These are phyloP conservation scores for Tylochromis polylepis DNA, from an alignment of 2,113 vertebrate genomes.

Conservation along the genomic window DNA sequence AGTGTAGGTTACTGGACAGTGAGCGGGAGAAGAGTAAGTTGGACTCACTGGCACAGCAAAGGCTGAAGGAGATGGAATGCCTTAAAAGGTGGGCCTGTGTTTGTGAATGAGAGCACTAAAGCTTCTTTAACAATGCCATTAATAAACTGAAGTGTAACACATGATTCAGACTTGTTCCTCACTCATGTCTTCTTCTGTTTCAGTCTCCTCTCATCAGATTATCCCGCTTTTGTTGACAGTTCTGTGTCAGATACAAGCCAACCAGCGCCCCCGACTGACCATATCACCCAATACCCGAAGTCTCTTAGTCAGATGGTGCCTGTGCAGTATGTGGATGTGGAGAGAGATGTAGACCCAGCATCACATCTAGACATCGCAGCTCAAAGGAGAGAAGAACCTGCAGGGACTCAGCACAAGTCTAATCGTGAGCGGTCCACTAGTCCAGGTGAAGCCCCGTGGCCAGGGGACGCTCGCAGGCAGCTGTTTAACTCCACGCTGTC, in stretches of 20 bases:
- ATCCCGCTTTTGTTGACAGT: too few species aligned
- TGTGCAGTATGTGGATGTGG: not conserved
- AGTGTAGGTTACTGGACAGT: conserved; percentile 72
- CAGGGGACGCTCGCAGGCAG: not conserved
- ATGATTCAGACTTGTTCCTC: not conserved
- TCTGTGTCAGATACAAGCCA: not conserved
- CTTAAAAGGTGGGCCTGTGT: conserved; percentile 73
- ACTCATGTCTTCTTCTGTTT: not conserved
- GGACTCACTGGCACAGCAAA: conserved; percentile 74
- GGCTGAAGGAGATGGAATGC: conserved; percentile 77
- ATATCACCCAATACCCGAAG: conserved; percentile 26
- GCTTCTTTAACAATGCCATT: not conserved
- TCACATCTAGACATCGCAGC: not conserved
- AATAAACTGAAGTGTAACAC: accelerated
- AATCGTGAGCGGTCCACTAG: accelerated
- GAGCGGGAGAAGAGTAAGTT: conserved; percentile 81
- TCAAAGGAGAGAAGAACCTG: conserved; percentile 43
- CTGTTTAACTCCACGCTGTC: conserved; percentile 48
- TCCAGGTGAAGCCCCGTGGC: not conserved
- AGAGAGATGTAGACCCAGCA: not conserved
- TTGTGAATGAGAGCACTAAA: not conserved
- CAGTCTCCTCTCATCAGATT: not conserved
- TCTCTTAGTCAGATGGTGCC: conserved; percentile 1
- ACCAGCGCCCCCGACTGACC: not conserved
- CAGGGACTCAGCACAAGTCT: not conserved